Conservation (phyloP, 2,797 vertebrate genomes). For the Periophthalmus magnuspinnatus region DNA sequence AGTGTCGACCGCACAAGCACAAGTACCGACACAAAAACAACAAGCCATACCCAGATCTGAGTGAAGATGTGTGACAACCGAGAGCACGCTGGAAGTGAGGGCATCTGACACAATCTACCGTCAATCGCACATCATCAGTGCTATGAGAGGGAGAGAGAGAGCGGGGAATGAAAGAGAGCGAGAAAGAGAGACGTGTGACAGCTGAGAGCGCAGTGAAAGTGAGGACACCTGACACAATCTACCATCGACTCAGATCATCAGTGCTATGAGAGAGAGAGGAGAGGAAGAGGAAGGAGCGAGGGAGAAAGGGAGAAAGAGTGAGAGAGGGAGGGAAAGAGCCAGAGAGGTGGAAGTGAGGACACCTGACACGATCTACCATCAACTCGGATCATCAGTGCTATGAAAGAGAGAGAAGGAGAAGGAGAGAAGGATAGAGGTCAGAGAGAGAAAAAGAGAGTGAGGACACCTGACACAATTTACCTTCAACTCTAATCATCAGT, state of each 20-base stretch:
- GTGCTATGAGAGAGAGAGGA: background rate
- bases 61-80: background rate
- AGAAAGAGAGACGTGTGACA: background rate
- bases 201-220: too few species aligned
- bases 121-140: background rate
- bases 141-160: background rate
- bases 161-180: background rate
- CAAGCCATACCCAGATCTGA: background rate
- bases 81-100: background rate
- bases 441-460: background rate
- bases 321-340: too few species aligned
- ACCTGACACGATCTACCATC: too few species aligned
- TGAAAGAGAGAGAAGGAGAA: background rate
- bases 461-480: background rate
- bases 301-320: background rate
- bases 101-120: background rate
- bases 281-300: background rate
- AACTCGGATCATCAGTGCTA: background rate
- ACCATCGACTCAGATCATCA: too few species aligned
- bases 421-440: background rate
- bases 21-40: background rate
- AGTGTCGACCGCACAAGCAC: background rate
- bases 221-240: too few species aligned
- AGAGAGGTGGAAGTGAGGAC: background rate
- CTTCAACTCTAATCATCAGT: background rate